Evolutionary conservation across 2,888 invertebrate genomes (phyloP), one percentile per base, ranked within the genome.

Genomic region (Diaphora mendica): DNA sequence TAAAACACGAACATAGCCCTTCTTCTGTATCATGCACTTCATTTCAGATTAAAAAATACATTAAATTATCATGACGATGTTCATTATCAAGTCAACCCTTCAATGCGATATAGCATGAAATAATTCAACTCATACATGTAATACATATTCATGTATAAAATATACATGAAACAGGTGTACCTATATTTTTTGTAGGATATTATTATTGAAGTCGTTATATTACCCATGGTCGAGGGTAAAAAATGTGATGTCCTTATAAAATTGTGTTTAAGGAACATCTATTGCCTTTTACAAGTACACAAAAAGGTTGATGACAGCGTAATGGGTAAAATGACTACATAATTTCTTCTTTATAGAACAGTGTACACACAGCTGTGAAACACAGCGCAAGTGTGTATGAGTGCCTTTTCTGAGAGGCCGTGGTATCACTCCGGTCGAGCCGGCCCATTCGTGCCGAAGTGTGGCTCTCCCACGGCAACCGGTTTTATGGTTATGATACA

Each of bases 281-380:
- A 51, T 9, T 59, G 30, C 55, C 64, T 65, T 74, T 66, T 64
- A 65, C 59, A 69, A 35, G 35, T n/a, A 35, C 51, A 62, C 44
- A 48, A 73, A 71, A 69, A 76, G 30, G 55, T n/a, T 23, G 42
- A 39, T 68, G 62, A 71, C 71, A 71, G 68, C 71, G 64, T 74
- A 68, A 68, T 71, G 30, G 33, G 33, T 9, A 67, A 70, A 70
- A 64, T 35, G 68, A 42, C 48, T 11, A 59, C 20, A 3, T 20
- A 42, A 42, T 65, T 33, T 23, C 42, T 51, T 65, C n/a, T n/a
- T n/a, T n/a, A n/a, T n/a, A n/a, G n/a, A n/a, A n/a, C n/a, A n/a
- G n/a, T n/a, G n/a, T n/a, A n/a, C n/a, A n/a, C n/a, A n/a, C n/a
- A n/a, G n/a, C n/a, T n/a, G n/a, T n/a, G n/a, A n/a, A n/a, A n/a